Conservation (phyloP, 2,797 vertebrate species). For the Myotis planiceps region DNA sequence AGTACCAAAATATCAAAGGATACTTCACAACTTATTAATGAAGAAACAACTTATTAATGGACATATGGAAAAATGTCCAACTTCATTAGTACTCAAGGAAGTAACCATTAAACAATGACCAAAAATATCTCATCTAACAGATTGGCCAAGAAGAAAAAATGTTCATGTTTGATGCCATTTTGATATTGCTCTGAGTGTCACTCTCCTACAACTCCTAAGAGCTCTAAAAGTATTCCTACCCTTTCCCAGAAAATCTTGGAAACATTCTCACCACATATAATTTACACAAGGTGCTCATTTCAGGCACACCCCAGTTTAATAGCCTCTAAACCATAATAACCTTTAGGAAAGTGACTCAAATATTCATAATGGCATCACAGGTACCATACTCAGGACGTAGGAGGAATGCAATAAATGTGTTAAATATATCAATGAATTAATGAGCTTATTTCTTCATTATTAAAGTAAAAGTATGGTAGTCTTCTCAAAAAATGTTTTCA, state of each 20-base stretch:
- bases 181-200: background rate
- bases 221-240: background rate
- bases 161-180: background rate
- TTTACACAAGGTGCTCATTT: background rate
- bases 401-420: background rate
- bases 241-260: background rate
- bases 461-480: background rate
- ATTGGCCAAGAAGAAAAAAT: background rate
- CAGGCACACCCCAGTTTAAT: background rate
- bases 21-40: background rate
- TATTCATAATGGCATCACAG: background rate
- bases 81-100: background rate
- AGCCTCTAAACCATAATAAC: background rate
- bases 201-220: background rate
- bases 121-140: constrained; percentile 15
- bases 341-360: background rate
- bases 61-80: background rate
- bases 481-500: background rate
- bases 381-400: background rate
- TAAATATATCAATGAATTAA: background rate
- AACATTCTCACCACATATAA: background rate
- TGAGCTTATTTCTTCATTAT: background rate
- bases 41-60: background rate
- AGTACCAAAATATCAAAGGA: constrained; percentile 4
- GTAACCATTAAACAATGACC: background rate